Evolutionary conservation across 2,113 vertebrate species (phyloP).

Genomic region (Xiphorhynchus elegans): DNA sequence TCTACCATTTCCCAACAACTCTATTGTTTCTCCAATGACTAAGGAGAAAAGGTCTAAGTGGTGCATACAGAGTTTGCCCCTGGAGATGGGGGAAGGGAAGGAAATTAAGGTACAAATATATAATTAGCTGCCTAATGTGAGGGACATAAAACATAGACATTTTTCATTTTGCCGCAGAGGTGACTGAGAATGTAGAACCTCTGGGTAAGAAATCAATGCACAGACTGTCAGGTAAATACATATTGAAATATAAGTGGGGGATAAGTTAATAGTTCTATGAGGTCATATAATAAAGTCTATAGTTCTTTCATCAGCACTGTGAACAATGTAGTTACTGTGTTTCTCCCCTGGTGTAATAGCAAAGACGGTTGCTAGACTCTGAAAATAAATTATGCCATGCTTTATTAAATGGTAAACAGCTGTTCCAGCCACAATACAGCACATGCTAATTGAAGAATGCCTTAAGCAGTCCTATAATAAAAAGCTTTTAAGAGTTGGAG

Average conservation of each 20-base stretch:
- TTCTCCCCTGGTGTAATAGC: conserved; percentile 45
- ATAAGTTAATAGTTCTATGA: conserved; percentile 54
- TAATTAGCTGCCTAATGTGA: conserved; percentile 57
- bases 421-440: conserved; percentile 79
- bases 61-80: background rate
- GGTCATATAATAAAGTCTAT: conserved; percentile 37
- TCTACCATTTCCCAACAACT: background rate
- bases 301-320: conserved; percentile 45
- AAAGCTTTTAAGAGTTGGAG: conserved; percentile 57
- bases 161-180: conserved; percentile 58
- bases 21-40: background rate
- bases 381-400: conserved; percentile 77
- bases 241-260: conserved; percentile 50
- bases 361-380: conserved; percentile 48
- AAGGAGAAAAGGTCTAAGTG: background rate
- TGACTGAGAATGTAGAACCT: conserved; percentile 29
- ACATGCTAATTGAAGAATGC: conserved; percentile 79
- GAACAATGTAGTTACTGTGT: conserved; percentile 48
- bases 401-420: conserved; percentile 86
- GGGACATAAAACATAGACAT: conserved; percentile 35
- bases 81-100: conserved; percentile 43
- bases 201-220: conserved; percentile 40
- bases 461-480: conserved; percentile 81
- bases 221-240: conserved; percentile 57
- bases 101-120: conserved; percentile 62